A percentile compares a stretch with the other conserved stretches of the same genome.
These are phyloP conservation scores for Entelurus aequoreus DNA, from an alignment of 2,113 vertebrate genomes.

Conservation along the genomic window DNA sequence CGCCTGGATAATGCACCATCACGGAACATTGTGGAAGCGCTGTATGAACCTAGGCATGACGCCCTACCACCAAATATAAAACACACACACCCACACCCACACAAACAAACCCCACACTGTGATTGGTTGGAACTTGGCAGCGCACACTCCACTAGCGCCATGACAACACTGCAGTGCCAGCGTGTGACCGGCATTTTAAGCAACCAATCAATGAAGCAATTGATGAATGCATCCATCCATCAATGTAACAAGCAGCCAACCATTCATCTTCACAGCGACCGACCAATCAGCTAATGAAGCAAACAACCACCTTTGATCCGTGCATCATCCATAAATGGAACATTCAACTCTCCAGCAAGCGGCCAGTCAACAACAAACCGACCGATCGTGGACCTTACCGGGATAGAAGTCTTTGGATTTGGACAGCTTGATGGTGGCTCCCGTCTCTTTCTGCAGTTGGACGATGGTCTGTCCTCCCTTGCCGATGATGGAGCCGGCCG, in stretches of 20 bases:
- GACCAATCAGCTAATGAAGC: neutral
- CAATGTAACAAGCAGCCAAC: neutral
- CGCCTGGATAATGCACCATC: no score
- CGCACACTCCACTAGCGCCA: constrained; percentile 27
- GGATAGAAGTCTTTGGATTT: constrained; percentile 98
- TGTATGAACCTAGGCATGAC: no score
- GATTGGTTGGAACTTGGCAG: constrained; percentile 37
- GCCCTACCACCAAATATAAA: no score
- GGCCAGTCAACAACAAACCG: neutral
- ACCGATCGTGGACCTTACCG: constrained; percentile 67
- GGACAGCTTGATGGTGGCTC: constrained; percentile 92
- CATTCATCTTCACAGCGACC: neutral
- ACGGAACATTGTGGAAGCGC: no score
- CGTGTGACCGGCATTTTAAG: constrained; percentile 12
- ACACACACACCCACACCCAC: neutral
- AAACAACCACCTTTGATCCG: neutral
- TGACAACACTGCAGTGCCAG: constrained; percentile 17
- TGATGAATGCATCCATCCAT: neutral
- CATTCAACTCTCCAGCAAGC: neutral
- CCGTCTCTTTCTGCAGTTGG: constrained; percentile 90
- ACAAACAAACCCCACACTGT: constrained; percentile 11
- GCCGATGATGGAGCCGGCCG: constrained; percentile 90
- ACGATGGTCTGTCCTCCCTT: constrained; percentile 94
- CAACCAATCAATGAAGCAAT: neutral
- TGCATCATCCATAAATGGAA: neutral